These are phyloP conservation scores for Tinea trinotella DNA, from an alignment of 2,888 invertebrate genomes.

Conservation along the genomic window DNA sequence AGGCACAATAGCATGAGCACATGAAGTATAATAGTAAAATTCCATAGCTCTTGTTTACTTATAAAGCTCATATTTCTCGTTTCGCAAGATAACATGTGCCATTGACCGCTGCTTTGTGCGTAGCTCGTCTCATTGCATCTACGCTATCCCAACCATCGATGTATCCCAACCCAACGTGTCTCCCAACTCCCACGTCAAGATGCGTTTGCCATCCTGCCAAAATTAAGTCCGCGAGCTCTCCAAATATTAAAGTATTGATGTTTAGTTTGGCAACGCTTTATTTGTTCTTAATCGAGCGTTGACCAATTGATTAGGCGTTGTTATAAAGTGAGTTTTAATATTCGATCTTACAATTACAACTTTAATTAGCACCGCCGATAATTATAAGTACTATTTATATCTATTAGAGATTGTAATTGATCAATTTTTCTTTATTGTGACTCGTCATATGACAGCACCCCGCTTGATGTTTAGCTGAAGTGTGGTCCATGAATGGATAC, in stretches of 20 bases:
- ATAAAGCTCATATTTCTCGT: neutral
- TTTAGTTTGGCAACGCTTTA: conserved; percentile 32
- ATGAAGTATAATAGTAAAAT: neutral
- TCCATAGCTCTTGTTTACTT: neutral
- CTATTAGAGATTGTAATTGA: neutral
- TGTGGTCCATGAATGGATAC: too few species aligned
- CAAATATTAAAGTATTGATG: conserved; percentile 18
- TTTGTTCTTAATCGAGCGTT: conserved; percentile 13
- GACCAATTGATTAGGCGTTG: neutral
- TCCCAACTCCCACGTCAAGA: neutral
- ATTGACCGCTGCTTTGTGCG: conserved; percentile 9
- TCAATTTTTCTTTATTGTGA: too few species aligned
- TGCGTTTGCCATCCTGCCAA: conserved; percentile 14
- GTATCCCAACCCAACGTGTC: neutral
- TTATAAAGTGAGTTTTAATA: neutral
- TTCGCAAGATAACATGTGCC: conserved; percentile 11
- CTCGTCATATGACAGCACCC: too few species aligned
- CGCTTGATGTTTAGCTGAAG: too few species aligned
- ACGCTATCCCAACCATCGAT: neutral
- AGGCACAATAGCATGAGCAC: too few species aligned
- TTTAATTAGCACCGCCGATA: neutral
- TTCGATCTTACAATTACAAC: neutral
- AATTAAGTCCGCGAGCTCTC: neutral
- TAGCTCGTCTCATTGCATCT: neutral
- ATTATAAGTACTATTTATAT: neutral